A percentile compares a stretch with the other conserved stretches of the same genome.
These are phyloP conservation scores for Coendou prehensilis DNA, from an alignment of 2,797 vertebrate genomes.

Conservation along the genomic window DNA sequence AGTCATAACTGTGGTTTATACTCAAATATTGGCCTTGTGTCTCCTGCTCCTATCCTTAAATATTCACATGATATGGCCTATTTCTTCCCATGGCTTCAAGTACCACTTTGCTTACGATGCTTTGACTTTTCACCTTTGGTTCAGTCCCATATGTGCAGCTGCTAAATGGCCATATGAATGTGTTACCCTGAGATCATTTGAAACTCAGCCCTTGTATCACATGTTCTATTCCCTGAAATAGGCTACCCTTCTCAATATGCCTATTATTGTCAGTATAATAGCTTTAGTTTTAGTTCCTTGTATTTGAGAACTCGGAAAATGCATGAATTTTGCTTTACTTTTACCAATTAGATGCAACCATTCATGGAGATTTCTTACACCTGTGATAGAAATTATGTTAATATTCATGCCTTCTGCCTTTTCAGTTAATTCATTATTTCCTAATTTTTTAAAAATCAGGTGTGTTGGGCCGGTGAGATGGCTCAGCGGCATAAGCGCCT, in stretches of 20 bases:
- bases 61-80: neutral
- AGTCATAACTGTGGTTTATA: slow-evolving; percentile 17
- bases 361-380: neutral
- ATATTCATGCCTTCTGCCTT: neutral
- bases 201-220: neutral
- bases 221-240: neutral
- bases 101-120: fast-evolving
- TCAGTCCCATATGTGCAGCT: neutral
- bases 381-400: neutral
- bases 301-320: slow-evolving; percentile 17
- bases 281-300: neutral
- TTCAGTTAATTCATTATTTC: neutral
- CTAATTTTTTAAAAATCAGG: neutral
- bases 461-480: neutral
- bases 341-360: neutral
- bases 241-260: neutral
- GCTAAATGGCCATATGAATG: neutral
- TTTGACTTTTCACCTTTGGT: neutral
- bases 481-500: too few species aligned
- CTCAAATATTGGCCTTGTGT: neutral
- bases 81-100: neutral
- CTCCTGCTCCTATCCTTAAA: neutral
- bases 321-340: neutral
- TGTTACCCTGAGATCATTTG: neutral
- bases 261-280: neutral